A percentile compares a stretch with the other conserved stretches of the same genome.
phyloP scores from a whole-genome alignment of 2,888 invertebrate species.

The Eubasilissa splendida region DNA sequence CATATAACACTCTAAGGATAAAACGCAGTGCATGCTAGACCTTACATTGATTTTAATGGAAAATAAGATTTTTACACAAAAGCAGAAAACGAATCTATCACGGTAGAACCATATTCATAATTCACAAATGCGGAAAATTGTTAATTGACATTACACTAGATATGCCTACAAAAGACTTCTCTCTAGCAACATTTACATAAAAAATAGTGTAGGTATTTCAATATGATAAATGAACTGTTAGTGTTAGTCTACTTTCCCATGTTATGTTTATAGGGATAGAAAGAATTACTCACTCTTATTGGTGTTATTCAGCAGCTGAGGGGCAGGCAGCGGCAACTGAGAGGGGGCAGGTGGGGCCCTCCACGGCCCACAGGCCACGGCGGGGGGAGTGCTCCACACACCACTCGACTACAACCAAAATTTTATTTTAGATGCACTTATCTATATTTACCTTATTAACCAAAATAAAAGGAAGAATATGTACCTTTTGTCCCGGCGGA shows the following conservation, averaged over 20 bases:
- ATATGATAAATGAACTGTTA: not conserved
- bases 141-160: not conserved
- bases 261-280: not conserved
- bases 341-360: conserved; percentile 65
- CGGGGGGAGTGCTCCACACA: conserved; percentile 62
- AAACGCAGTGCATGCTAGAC: no score
- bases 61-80: no score
- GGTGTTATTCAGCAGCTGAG: conserved; percentile 62
- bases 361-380: conserved; percentile 62
- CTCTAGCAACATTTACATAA: not conserved
- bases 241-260: not conserved
- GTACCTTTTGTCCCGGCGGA: conserved; percentile 71
- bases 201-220: not conserved
- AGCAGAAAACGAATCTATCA: no score
- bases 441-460: not conserved
- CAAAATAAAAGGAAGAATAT: not conserved
- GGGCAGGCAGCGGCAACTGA: conserved; percentile 65
- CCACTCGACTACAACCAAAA: conserved; percentile 55
- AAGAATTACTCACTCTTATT: conserved; percentile 58
- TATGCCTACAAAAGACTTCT: not conserved
- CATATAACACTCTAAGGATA: no score
- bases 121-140: not conserved
- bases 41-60: no score
- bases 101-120: no score
- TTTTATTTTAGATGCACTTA: not conserved